Percentiles rank a stretch among this genome's conserved stretches.
Conservation (phyloP, 2,888 invertebrate species). For the Pollenia angustigena region DNA sequence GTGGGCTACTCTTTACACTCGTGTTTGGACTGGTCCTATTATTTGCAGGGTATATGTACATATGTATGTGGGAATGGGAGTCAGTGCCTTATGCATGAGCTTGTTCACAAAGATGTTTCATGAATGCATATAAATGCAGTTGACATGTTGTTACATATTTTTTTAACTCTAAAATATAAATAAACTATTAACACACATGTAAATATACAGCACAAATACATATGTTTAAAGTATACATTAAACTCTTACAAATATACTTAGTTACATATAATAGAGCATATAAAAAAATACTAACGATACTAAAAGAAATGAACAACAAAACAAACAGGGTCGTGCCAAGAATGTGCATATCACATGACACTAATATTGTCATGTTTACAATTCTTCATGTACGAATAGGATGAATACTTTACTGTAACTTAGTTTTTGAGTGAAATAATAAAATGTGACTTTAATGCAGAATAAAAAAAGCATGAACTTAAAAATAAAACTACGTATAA, state of each 20-base stretch:
- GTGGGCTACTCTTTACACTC: too few relatives aligned
- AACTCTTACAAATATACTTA: slow-evolving; percentile 1
- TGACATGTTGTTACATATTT: slow-evolving; percentile 71
- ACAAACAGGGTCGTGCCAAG: slow-evolving; percentile 64
- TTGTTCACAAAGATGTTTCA: slow-evolving; percentile 62
- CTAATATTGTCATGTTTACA: slow-evolving; percentile 33
- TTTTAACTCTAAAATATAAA: slow-evolving; percentile 52
- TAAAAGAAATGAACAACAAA: slow-evolving; percentile 23
- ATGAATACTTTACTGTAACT: not conserved
- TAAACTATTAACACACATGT: slow-evolving; percentile 49
- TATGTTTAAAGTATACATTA: slow-evolving; percentile 7
- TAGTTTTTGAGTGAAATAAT: not conserved
- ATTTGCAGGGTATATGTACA: too few relatives aligned
- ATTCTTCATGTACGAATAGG: not conserved
- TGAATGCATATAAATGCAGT: slow-evolving; percentile 68
- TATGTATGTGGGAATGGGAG: not conserved
- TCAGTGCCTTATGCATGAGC: slow-evolving; percentile 23
- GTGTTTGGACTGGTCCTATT: too few relatives aligned
- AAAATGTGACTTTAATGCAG: slow-evolving; percentile 38
- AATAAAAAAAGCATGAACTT: slow-evolving; percentile 13
- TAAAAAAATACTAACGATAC: not conserved
- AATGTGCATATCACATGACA: slow-evolving; percentile 56
- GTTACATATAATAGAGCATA: not conserved
- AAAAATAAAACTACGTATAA: not conserved
- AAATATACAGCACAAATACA: slow-evolving; percentile 16